Base-by-base conservation (phyloP, 2,888 invertebrate genomes). In the Marasmarcha lunaedactyla region DNA sequence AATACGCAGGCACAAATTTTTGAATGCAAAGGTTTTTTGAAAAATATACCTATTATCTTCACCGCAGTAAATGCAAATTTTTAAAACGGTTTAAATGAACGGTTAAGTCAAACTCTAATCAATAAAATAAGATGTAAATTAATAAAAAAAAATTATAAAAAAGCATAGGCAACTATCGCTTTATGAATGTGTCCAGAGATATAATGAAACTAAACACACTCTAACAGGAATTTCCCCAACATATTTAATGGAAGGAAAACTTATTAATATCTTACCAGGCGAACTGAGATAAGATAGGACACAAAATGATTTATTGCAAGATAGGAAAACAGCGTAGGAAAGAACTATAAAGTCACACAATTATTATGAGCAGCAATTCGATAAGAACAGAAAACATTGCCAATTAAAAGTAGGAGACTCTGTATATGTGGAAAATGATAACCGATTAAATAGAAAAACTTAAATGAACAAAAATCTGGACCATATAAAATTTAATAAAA, bases 61-160 rank as follows among this genome's bases (percentile, higher is more conserved):
- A 62, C 56, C 6, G 58, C 54, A 36, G 52, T 52, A 39, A 47
- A 54, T 35, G 35, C 53, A 20, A 49, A 50, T 35, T 50, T 49
- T 27, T 49, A 44, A 12, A 51, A 50, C 39, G 50, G 45, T 12
- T 11, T 51, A 15, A 54, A 55, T 38, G 53, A 56, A 36, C 47
- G 52, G 42, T 33, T 59, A 34, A 50, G 49, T 15, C 54, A 57
- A 47, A 51, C 55, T 3, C 14, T 54, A 15, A 46, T 55, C 1
- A 57, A 60, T 42, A 55, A 56, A 44, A 57, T 54, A 0, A 45
- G 54, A 41, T 56, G 55, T 37, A 50, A 43, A 39, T 48, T 56
- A 36, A 57, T 57, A 40, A 52, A 56, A 46, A 38, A 38, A n/a
- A 36, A 44, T 1, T 42, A 42, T 11, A 55, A 52, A 42, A 44